These are phyloP conservation scores for Varanus komodoensis DNA, from an alignment of 2,113 vertebrate species.

Conservation along the genomic window DNA sequence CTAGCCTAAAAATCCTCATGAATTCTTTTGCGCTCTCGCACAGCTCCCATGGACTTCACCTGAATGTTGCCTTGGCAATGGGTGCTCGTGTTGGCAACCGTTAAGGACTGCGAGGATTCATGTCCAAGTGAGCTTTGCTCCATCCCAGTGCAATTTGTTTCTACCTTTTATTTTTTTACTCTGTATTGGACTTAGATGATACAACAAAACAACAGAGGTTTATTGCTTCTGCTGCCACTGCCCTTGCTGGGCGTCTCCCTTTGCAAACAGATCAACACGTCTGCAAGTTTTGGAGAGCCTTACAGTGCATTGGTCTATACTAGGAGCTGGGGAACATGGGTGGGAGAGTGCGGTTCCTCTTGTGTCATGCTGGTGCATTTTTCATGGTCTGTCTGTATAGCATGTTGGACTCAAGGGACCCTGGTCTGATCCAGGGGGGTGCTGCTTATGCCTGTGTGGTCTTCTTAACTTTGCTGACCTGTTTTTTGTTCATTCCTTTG, in stretches of 20 bases:
- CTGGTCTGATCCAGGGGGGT: too few relatives aligned
- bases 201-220: not conserved
- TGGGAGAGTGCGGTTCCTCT: too few relatives aligned
- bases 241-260: not conserved
- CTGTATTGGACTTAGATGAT: not conserved
- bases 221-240: not conserved
- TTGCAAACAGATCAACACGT: not conserved
- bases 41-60: not conserved
- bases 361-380: too few relatives aligned
- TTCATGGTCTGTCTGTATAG: too few relatives aligned
- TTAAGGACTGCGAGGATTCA: not conserved
- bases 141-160: too few relatives aligned
- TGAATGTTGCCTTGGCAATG: not conserved
- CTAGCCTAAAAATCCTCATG: too few relatives aligned
- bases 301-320: too few relatives aligned
- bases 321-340: too few relatives aligned
- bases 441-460: too few relatives aligned
- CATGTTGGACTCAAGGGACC: too few relatives aligned
- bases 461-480: not conserved
- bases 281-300: too few relatives aligned
- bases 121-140: not conserved
- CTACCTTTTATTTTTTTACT: not conserved
- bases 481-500: not conserved
- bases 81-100: accelerated
- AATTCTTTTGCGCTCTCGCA: not conserved